Evolutionary conservation across 2,113 vertebrate genomes (phyloP).

Genomic region (Scolopax mira): DNA sequence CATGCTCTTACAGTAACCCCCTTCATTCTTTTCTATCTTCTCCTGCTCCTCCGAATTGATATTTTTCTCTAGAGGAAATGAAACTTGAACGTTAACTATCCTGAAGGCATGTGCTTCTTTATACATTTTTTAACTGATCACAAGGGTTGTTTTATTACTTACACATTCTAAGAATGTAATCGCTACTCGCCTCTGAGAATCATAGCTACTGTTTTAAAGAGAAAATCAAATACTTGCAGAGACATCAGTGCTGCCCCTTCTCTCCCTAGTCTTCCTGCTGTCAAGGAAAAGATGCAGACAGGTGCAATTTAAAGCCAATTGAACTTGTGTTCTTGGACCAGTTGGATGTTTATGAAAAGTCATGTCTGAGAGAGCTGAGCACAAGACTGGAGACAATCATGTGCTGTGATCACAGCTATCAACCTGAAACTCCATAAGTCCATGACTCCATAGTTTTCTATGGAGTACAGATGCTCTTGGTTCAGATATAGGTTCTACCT

Average conservation of each 20-base stretch:
- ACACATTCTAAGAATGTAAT: slow-evolving; percentile 2
- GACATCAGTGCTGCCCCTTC: not conserved
- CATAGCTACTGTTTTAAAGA: not conserved
- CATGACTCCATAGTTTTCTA: not conserved
- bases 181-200: not conserved
- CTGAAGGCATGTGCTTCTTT: slow-evolving; percentile 1
- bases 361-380: not conserved
- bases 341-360: not conserved
- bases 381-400: not conserved
- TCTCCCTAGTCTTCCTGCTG: not conserved
- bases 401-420: not conserved
- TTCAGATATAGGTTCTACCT: not conserved
- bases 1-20: not conserved
- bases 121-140: slow-evolving; percentile 8
- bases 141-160: not conserved
- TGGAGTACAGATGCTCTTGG: not conserved
- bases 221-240: not conserved
- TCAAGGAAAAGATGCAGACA: not conserved
- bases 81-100: slow-evolving; percentile 42
- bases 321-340: not conserved
- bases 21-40: not conserved
- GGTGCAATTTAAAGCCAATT: not conserved
- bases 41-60: not conserved
- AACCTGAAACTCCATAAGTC: not conserved
- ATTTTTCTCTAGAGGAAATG: slow-evolving; percentile 24